Base-by-base conservation (phyloP, 1,140 invertebrate genomes). In the Fopius arisanus region DNA sequence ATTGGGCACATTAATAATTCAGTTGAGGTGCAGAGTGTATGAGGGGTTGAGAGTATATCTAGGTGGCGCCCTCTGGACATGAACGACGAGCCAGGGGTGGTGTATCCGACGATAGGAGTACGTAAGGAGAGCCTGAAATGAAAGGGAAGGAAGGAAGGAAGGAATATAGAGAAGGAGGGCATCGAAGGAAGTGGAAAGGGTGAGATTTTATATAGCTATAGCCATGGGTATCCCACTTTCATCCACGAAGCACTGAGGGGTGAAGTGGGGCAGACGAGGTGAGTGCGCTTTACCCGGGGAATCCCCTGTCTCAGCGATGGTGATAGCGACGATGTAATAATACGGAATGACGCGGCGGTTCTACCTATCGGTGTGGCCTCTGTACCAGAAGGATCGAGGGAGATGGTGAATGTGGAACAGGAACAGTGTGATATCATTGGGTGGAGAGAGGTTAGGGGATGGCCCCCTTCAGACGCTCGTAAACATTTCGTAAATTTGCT, bases 1-100 rank as follows among this genome's bases (percentile, higher is more conserved):
- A 91, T 91, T 91, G 90, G 89, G 88, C 84, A 89, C 89, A 90
- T 90, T 90, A 89, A 90, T 90, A 91, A 91, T 87, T 88, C 82
- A 80, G 72, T 74, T 76, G 78, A 70, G 76, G 74, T 73, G 70
- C 70, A 71, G 73, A 71, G 75, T 43, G 78, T 72, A 74, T 63
- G 70, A 70, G 68, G n/a, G 70, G 14, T 43, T 67, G 59, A 33
- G 19, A 51, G 5, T 48, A 26, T 1, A 12, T 5, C 54, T 48
- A 7, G 54, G 54, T 26, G 54, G 54, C 23, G 54, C 19, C 54
- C 54, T 26, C 54, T 59, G 54, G 23, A 59, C 54, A 59, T 59
- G 5, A 54, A 16, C 21, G 29, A 16, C 6, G 9, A 43, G 6
- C 3, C 21, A 65, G 23, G 21, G 54, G 40, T 40, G 28, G 16